Conservation (phyloP, 1,140 invertebrate species). For the Drosophila biarmipes region DNA sequence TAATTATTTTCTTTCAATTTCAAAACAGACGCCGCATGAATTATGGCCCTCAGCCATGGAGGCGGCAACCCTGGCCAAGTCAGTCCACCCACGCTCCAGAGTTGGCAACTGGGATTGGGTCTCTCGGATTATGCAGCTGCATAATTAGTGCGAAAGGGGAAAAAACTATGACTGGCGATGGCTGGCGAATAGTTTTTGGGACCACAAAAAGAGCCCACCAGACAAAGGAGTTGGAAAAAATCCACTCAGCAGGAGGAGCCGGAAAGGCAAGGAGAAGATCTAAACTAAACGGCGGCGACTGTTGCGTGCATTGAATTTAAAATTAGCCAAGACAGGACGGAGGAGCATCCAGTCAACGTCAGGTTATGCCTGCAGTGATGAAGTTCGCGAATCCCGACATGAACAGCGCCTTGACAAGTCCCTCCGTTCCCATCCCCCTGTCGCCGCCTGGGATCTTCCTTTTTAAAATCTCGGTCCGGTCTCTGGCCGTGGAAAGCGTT, state of each 20-base stretch:
- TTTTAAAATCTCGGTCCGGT: slow-evolving; percentile 39
- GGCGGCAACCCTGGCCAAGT: slow-evolving; percentile 30
- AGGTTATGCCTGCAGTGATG: slow-evolving; percentile 48
- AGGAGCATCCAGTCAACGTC: slow-evolving; percentile 26
- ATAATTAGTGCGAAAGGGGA: slow-evolving; percentile 70
- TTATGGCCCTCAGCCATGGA: slow-evolving; percentile 63
- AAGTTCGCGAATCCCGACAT: slow-evolving; percentile 46
- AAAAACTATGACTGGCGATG: slow-evolving; percentile 24
- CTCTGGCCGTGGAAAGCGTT: slow-evolving; percentile 31
- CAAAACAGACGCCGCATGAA: slow-evolving; percentile 77
- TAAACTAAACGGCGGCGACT: slow-evolving; percentile 69
- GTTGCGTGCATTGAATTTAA: slow-evolving; percentile 81
- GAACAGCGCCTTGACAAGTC: slow-evolving; percentile 33
- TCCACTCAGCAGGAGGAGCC: slow-evolving; percentile 6
- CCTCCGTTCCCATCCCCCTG: neutral
- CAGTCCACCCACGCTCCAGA: slow-evolving; percentile 64
- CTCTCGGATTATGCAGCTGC: slow-evolving; percentile 60
- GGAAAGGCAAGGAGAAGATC: slow-evolving; percentile 32
- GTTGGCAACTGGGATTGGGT: slow-evolving; percentile 34
- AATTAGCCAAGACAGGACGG: slow-evolving; percentile 53
- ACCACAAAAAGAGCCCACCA: slow-evolving; percentile 34
- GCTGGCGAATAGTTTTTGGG: slow-evolving; percentile 73
- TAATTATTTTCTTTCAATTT: slow-evolving; percentile 83
- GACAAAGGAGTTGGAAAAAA: slow-evolving; percentile 21
- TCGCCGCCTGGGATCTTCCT: slow-evolving; percentile 1